Evolutionary conservation across 1,140 invertebrate species (phyloP), one percentile per base, ranked within the genome.

Genomic region (Adelges cooleyi): DNA sequence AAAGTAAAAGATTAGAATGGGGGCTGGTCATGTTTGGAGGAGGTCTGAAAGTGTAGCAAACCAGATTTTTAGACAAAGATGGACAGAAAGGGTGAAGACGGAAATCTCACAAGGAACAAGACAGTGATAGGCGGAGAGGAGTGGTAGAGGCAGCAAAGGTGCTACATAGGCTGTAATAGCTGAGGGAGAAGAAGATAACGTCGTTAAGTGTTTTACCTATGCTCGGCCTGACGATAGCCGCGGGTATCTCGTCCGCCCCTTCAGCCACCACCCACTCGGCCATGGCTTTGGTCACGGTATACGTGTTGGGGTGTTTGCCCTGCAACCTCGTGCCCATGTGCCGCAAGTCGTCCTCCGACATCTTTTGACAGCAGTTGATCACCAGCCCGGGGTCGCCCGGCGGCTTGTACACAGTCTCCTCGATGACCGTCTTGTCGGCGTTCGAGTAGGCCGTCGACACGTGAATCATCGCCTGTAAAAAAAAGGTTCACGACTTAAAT

Each of bases 391-490:
- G 82, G 69, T 86, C 80, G 23, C 81, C 80, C 0, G 82, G 78
- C 0, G 84, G 80, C 74, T 80, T 80, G 71, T 90, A 90, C 11
- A 92, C 81, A 13, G 74, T 74, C 74, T 92, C 89, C 42, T 84
- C 79, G 13, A 91, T 81, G 38, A 82, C 77, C 4, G 75, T 73
- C 42, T 81, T 80, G 65, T 90, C 84, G 0, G 86, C 82, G 74
- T 93, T 93, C 70, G 86, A 89, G 74, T 90, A 93, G 0, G 90
- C 90, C 1, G 90, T 93, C 2, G 90, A 92, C 4, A 93, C 86
- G 74, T 93, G 88, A 1, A 92, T 80, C 48, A 92, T 79, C 25
- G 86, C 87, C 84, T 84, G 72, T 29, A 46, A 65, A 42, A 46
- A 2, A 5, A 22, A 17, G 13, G n/a, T 62, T 62, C 17, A 27